Evolutionary conservation across 2,888 invertebrate genomes (phyloP), one percentile per base, ranked within the genome.

Genomic region (Rhorus exstirpatorius): DNA sequence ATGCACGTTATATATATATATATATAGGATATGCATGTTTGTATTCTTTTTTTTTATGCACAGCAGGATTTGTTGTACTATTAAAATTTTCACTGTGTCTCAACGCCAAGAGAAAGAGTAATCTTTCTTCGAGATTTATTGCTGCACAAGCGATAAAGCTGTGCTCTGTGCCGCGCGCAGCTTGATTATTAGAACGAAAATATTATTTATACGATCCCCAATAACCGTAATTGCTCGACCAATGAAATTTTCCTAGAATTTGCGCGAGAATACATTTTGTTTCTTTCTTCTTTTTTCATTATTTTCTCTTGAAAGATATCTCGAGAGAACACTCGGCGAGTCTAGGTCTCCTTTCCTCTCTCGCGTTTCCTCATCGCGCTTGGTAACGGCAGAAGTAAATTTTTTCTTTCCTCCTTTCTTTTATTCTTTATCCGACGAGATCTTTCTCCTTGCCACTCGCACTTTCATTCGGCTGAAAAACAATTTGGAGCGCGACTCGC

Each of bases 111-210:
- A 76, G 65, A 71, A 71, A 81, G 77, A 38, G 67, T 38, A 67
- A 81, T 81, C 67, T 61, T 81, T 53, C 61, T 46, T 61, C 26
- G 77, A 68, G 60, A 81, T 81, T 81, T 81, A 81, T 78, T 61
- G 60, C 67, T 38, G 26, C 21, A 46, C 49, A 26, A 67, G 67
- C 46, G 26, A 81, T 81, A 74, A 81, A 77, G 72, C 67, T 58
- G 51, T 31, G 12, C 60, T 53, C 49, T 12, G 79, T 53, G 53
- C 55, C 8, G 8, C 67, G 17, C 31, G 8, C 38, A 7, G 41
- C 53, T 68, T 67, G 71, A 71, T 76, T 77, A 71, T 71, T 77
- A 76, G 65, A 70, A 81, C 58, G 76, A 79, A 75, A 79, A 79
- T 74, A 78, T 79, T 74, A 63, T 82, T 79, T 79, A 74, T 65